A percentile compares a stretch with the other conserved stretches of the same genome.
These are phyloP conservation scores for Lordiphosa collinella DNA, from an alignment of 1,140 invertebrate genomes.

Conservation along the genomic window DNA sequence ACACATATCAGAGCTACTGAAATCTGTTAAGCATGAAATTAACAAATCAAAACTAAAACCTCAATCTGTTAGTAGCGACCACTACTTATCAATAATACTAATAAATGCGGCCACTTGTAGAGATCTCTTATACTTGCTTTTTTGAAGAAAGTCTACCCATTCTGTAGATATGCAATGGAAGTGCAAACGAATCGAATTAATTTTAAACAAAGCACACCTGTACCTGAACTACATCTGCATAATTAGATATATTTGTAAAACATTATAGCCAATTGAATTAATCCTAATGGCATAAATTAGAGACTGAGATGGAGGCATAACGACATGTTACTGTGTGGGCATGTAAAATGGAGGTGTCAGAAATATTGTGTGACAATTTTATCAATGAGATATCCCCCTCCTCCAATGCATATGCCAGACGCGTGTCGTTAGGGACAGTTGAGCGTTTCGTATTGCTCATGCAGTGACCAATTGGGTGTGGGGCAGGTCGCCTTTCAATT, in stretches of 20 bases:
- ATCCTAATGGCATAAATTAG: constrained; percentile 21
- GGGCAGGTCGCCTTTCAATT: constrained; percentile 24
- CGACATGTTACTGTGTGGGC: constrained; percentile 17
- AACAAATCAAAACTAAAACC: not conserved
- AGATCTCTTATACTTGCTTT: too few species aligned
- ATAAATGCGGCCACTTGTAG: too few species aligned
- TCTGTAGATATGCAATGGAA: too few species aligned
- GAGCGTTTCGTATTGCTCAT: constrained; percentile 18
- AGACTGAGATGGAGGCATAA: not conserved
- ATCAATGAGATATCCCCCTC: constrained; percentile 34
- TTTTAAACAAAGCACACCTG: too few species aligned
- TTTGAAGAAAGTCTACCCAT: too few species aligned
- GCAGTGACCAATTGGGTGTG: constrained; percentile 14
- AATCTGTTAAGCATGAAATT: not conserved
- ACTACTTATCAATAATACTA: too few species aligned
- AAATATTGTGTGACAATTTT: constrained; percentile 46
- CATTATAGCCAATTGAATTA: constrained; percentile 21
- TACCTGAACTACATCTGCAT: constrained; percentile 11
- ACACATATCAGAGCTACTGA: too few species aligned
- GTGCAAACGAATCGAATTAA: too few species aligned
- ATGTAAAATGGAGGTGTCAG: constrained; percentile 33
- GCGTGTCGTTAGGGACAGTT: constrained; percentile 23
- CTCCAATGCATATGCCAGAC: constrained; percentile 38
- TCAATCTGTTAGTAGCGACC: not conserved
- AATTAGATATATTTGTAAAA: constrained; percentile 19